These are phyloP conservation scores for Agonopterix arenella DNA, from an alignment of 2,888 invertebrate genomes.

Conservation along the genomic window DNA sequence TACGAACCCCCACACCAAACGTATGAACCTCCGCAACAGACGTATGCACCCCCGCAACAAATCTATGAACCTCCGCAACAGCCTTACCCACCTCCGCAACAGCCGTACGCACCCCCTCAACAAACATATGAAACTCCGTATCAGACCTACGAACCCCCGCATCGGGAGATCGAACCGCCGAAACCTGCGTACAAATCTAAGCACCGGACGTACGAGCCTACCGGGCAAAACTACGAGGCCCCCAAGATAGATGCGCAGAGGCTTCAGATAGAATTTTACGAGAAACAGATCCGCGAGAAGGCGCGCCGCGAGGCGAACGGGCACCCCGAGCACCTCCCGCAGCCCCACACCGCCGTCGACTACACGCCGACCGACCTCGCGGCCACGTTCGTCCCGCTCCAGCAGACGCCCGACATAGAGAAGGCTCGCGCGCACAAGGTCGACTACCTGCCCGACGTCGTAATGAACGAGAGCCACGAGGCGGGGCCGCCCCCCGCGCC, in stretches of 20 bases:
- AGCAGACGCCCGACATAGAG: conserved; percentile 70
- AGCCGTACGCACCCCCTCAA: neutral
- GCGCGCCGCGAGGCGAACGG: conserved; percentile 39
- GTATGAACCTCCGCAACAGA: neutral
- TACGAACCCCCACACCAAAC: neutral
- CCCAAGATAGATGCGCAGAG: conserved; percentile 56
- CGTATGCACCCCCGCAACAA: neutral
- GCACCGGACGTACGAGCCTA: neutral
- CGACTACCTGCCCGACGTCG: conserved; percentile 67
- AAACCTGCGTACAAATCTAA: neutral
- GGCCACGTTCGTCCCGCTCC: conserved; percentile 66
- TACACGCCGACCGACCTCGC: conserved; percentile 58
- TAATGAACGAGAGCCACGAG: conserved; percentile 50
- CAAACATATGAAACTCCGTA: neutral
- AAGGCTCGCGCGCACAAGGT: conserved; percentile 65
- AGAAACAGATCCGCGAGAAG: conserved; percentile 64
- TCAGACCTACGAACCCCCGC: neutral
- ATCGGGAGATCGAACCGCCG: neutral
- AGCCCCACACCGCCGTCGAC: conserved; percentile 63
- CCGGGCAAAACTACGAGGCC: conserved; percentile 13
- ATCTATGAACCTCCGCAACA: neutral
- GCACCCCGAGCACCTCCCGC: conserved; percentile 32
- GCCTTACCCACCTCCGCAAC: neutral
- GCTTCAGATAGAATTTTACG: conserved; percentile 70
- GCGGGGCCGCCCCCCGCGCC: conserved; percentile 20